These are phyloP conservation scores for Macrotis lagotis DNA, from an alignment of 2,113 vertebrate species.

Conservation along the genomic window DNA sequence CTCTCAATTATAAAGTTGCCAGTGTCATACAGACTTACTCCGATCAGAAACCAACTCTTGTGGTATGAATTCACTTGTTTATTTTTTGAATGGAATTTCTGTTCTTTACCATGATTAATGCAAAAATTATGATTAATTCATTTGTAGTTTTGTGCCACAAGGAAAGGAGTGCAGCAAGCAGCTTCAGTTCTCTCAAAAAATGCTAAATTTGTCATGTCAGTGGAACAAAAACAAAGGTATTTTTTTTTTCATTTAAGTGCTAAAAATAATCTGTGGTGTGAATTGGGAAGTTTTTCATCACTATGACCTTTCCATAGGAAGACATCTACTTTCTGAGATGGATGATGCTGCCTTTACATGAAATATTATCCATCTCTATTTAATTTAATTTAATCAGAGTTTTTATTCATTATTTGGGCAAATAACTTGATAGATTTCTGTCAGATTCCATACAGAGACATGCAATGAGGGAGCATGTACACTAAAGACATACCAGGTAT, in stretches of 20 bases:
- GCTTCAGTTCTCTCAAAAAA: conserved; percentile 94
- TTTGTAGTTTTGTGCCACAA: conserved; percentile 96
- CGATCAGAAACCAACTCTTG: conserved; percentile 94
- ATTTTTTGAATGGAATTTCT: conserved; percentile 52
- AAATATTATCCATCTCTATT: conserved; percentile 15
- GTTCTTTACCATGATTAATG: conserved; percentile 61
- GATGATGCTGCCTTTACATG: conserved; percentile 29
- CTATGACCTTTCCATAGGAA: not conserved
- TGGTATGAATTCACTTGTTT: conserved; percentile 85
- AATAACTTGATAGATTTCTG: conserved; percentile 4
- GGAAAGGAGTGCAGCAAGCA: conserved; percentile 96
- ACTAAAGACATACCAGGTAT: no score
- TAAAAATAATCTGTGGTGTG: not conserved
- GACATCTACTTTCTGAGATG: not conserved
- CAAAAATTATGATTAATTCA: conserved; percentile 63
- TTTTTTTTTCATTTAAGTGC: conserved; percentile 62
- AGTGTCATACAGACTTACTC: conserved; percentile 95
- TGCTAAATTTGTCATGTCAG: conserved; percentile 91
- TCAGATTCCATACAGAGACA: no score
- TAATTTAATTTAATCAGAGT: conserved; percentile 31
- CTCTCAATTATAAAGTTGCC: conserved; percentile 96
- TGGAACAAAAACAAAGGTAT: conserved; percentile 94
- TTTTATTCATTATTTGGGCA: conserved; percentile 47
- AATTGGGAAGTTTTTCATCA: not conserved
- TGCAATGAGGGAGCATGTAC: no score